A percentile compares a stretch with the other conserved stretches of the same genome.
These are phyloP conservation scores for Neoascia interrupta DNA, from an alignment of 2,888 invertebrate species.

Conservation along the genomic window DNA sequence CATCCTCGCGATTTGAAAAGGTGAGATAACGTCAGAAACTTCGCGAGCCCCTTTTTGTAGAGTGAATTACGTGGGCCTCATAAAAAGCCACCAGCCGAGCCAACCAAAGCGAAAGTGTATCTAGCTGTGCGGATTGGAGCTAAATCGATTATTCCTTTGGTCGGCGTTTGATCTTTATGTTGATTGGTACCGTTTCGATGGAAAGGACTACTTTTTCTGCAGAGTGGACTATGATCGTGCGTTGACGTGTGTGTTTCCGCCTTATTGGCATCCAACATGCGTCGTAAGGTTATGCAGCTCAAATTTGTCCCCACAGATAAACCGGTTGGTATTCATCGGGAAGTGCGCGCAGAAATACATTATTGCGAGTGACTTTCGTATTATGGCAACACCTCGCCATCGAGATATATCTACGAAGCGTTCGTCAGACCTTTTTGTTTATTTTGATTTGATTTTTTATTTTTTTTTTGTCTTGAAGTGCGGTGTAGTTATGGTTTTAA, in stretches of 20 bases:
- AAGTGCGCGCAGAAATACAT: neutral
- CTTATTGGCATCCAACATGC: slow-evolving; percentile 35
- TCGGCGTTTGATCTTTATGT: no score
- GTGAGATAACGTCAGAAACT: slow-evolving; percentile 13
- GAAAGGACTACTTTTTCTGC: slow-evolving; percentile 43
- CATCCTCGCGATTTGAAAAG: neutral
- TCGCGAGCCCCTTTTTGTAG: slow-evolving; percentile 11
- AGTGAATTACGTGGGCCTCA: slow-evolving; percentile 31
- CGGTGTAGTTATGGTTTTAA: slow-evolving; percentile 46
- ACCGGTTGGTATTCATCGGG: slow-evolving; percentile 18
- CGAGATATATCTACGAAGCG: slow-evolving; percentile 10
- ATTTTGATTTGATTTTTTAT: slow-evolving; percentile 14
- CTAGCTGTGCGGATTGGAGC: no score
- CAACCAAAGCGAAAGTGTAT: slow-evolving; percentile 44
- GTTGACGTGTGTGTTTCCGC: slow-evolving; percentile 42
- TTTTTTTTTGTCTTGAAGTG: slow-evolving; percentile 8
- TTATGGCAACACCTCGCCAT: slow-evolving; percentile 16
- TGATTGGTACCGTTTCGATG: slow-evolving; percentile 17
- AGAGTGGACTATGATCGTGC: slow-evolving; percentile 25
- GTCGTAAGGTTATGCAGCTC: neutral
- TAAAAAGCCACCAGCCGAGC: slow-evolving; percentile 8
- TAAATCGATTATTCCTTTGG: no score
- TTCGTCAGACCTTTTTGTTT: neutral
- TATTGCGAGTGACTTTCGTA: slow-evolving; percentile 31
- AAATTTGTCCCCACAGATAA: neutral